These are phyloP conservation scores for Eugnorisma glareosa DNA, from an alignment of 2,888 invertebrate species.

Conservation along the genomic window DNA sequence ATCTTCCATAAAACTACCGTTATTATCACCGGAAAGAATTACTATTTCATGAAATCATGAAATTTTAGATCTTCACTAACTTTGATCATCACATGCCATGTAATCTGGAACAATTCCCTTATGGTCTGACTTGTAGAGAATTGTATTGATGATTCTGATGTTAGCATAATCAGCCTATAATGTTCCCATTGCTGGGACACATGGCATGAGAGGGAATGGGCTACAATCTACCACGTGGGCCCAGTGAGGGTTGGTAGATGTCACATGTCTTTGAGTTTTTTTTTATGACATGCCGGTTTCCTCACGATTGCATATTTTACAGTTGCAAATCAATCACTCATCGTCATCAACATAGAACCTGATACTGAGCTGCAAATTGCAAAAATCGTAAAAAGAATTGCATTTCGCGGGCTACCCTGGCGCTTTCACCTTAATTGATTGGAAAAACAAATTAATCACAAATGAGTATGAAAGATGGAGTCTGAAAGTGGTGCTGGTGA, in stretches of 20 bases:
- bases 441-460: neutral
- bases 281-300: no score
- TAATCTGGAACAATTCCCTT: neutral
- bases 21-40: neutral
- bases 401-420: neutral
- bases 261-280: no score
- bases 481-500: conserved; percentile 45
- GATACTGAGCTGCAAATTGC: neutral
- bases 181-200: no score
- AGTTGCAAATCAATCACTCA: neutral
- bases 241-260: no score
- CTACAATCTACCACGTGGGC: no score
- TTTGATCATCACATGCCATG: neutral
- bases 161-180: no score
- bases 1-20: neutral
- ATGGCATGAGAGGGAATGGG: no score
- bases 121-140: no score
- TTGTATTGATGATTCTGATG: no score
- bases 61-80: neutral
- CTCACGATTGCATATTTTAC: no score
- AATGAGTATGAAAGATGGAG: conserved; percentile 33
- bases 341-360: neutral
- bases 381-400: neutral
- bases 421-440: neutral
- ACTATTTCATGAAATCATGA: neutral